Evolutionary conservation across 2,113 vertebrate species (phyloP).

Genomic region (Climacteris rufus): DNA sequence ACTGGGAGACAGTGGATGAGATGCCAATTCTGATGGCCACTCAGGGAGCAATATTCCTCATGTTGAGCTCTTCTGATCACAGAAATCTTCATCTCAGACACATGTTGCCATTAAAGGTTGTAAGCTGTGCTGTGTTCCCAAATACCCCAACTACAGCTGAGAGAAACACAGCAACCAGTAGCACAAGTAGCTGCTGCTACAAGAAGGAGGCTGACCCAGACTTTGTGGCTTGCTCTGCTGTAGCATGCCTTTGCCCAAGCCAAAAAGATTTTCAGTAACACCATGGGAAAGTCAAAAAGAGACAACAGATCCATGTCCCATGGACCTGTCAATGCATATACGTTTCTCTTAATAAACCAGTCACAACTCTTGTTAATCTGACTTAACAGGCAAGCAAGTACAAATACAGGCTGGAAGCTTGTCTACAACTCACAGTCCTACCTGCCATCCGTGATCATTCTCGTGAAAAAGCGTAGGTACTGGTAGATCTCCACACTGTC

Average conservation of each 20-base stretch:
- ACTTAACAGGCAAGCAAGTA: neutral
- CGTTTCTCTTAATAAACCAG: neutral
- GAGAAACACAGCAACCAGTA: neutral
- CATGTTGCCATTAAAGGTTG: neutral
- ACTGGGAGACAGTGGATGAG: neutral
- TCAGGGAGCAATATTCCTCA: neutral
- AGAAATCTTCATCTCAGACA: neutral
- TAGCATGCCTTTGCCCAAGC: neutral
- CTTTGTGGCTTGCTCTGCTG: neutral
- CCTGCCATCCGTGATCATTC: conserved; percentile 86
- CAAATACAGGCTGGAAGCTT: neutral
- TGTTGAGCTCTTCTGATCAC: neutral
- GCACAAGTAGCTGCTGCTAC: neutral
- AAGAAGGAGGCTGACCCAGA: neutral
- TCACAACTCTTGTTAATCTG: neutral
- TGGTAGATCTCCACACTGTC: conserved; percentile 88
- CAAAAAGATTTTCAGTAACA: neutral
- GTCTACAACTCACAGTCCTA: conserved; percentile 39
- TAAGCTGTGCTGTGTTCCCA: neutral
- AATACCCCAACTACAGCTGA: neutral
- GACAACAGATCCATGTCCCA: neutral
- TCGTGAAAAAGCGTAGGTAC: conserved; percentile 90
- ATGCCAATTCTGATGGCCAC: neutral
- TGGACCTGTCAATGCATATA: neutral
- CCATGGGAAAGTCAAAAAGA: neutral